A percentile compares a stretch with the other conserved stretches of the same genome.
phyloP scores from a whole-genome alignment of 1,140 invertebrate genomes.

The Luehdorfia chinensis region DNA sequence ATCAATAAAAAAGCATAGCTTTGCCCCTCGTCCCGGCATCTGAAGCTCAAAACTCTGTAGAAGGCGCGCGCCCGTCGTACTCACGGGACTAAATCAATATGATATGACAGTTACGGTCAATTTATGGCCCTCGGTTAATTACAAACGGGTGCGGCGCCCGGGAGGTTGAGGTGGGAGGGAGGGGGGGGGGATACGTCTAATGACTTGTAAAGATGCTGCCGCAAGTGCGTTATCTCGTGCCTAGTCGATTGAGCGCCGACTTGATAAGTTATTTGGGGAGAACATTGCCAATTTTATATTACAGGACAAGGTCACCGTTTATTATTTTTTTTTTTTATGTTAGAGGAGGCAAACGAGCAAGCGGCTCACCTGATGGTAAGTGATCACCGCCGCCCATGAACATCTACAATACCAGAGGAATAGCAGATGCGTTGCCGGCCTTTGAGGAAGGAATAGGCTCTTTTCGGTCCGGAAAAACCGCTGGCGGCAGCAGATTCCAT shows the following conservation, averaged over 20 bases:
- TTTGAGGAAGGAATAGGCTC: too few relatives aligned
- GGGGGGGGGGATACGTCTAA: conserved; percentile 40
- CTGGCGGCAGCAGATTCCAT: too few relatives aligned
- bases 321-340: too few relatives aligned
- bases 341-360: too few relatives aligned
- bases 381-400: too few relatives aligned
- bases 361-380: too few relatives aligned
- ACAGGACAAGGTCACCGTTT: not conserved
- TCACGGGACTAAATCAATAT: conserved; percentile 72
- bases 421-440: too few relatives aligned
- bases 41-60: conserved; percentile 30
- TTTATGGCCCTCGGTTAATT: conserved; percentile 73
- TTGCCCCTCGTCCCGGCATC: conserved; percentile 29
- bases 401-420: too few relatives aligned
- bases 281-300: not conserved
- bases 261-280: not conserved
- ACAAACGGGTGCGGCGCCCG: conserved; percentile 42
- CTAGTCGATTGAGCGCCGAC: not conserved
- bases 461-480: too few relatives aligned
- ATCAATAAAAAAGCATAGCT: conserved; percentile 35
- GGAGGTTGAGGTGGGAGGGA: conserved; percentile 20
- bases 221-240: conserved; percentile 28
- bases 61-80: conserved; percentile 20
- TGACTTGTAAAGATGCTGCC: conserved; percentile 66
- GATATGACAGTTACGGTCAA: conserved; percentile 74